A percentile compares a stretch with the other conserved stretches of the same genome.
These are phyloP conservation scores for Chrysogorgia sp. DNA, from an alignment of 92 coral and sea anemone species.

Conservation along the genomic window DNA sequence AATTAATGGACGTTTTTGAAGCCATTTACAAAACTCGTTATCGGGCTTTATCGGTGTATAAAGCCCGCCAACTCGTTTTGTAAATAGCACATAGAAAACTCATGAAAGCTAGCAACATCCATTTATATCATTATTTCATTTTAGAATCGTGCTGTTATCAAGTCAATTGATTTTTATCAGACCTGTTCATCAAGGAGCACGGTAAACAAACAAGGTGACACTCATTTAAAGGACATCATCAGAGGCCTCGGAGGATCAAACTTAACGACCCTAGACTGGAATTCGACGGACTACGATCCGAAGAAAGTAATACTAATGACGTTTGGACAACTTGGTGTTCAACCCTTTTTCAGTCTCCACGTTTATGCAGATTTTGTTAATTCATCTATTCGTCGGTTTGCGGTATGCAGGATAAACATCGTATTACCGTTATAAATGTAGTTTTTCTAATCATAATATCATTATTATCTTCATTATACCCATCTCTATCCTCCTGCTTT, in stretches of 20 bases:
- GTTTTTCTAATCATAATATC: neutral
- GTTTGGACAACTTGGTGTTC: conserved; percentile 17
- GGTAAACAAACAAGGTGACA: conserved; percentile 19
- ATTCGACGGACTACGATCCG: conserved; percentile 34
- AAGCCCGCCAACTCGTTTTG: too few relatives aligned
- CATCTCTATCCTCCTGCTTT: neutral
- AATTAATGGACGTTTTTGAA: too few relatives aligned
- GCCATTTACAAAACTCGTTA: too few relatives aligned
- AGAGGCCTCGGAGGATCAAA: conserved; percentile 24
- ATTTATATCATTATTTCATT: neutral
- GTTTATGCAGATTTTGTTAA: conserved; percentile 25
- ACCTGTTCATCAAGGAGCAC: conserved; percentile 20
- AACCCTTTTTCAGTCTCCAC: conserved; percentile 15
- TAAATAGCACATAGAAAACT: too few relatives aligned
- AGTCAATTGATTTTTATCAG: conserved; percentile 35
- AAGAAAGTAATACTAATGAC: conserved; percentile 2
- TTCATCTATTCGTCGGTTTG: conserved; percentile 20
- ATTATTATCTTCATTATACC: neutral
- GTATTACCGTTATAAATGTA: too few relatives aligned
- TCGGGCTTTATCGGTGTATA: too few relatives aligned
- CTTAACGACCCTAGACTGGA: conserved; percentile 22
- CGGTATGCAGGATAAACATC: conserved; percentile 5
- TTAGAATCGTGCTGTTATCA: conserved; percentile 28
- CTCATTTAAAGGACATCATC: conserved; percentile 22
- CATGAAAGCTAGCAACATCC: too few relatives aligned